Evolutionary conservation across 2,888 invertebrate genomes (phyloP).

Genomic region (Eurytoma adleriae): DNA sequence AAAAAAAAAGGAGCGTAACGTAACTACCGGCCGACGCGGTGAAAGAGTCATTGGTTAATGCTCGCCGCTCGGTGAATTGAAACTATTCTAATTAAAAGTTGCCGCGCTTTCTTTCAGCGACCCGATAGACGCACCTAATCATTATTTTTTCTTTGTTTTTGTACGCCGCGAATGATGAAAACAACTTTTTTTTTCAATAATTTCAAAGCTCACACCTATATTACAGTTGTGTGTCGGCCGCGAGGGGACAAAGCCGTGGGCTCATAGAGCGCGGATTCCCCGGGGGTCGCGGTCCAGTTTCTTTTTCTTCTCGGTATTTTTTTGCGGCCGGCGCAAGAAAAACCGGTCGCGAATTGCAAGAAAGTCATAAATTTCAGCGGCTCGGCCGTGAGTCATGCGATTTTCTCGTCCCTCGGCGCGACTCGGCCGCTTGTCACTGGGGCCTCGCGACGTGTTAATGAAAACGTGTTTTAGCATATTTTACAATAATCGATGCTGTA

Average conservation of each 20-base stretch:
- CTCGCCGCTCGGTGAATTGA: too few relatives aligned
- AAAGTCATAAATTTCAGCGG: conserved; percentile 40
- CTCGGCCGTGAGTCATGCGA: not conserved
- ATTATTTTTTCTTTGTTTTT: too few relatives aligned
- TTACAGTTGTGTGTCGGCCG: too few relatives aligned
- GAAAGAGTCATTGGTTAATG: not conserved
- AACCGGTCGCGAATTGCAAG: conserved; percentile 36
- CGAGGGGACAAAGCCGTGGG: too few relatives aligned
- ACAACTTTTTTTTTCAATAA: not conserved
- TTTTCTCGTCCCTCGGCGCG: not conserved
- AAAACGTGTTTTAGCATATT: too few relatives aligned
- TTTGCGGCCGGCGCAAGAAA: not conserved
- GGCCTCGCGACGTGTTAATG: not conserved
- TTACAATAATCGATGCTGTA: too few relatives aligned
- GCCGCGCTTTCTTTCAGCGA: not conserved
- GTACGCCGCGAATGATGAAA: too few relatives aligned
- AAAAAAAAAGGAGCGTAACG: not conserved
- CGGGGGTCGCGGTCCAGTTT: conserved; percentile 21
- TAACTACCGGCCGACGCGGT: not conserved
- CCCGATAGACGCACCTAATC: not conserved
- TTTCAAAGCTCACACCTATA: too few relatives aligned
- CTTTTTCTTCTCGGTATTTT: not conserved
- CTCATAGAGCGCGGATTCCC: not conserved
- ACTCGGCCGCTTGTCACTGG: not conserved
- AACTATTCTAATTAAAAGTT: too few relatives aligned